phyloP scores from a whole-genome alignment of 2,113 vertebrate species.

The Leptodactylus fuscus region DNA sequence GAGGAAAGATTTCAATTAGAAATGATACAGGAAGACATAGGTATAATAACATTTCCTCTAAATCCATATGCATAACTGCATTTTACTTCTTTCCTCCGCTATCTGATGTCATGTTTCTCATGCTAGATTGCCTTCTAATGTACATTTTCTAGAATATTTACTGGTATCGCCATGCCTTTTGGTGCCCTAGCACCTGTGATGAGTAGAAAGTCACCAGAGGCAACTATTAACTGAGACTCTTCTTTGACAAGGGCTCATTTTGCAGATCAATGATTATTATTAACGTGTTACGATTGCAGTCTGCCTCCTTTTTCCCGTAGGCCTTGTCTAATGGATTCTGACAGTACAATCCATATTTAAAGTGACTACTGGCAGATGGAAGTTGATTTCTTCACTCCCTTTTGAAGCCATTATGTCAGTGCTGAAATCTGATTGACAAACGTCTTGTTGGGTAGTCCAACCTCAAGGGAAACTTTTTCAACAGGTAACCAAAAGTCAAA shows the following conservation, averaged over 20 bases:
- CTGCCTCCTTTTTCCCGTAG: slow-evolving; percentile 48
- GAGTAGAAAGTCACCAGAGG: slow-evolving; percentile 33
- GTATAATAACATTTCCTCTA: neutral
- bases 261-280: slow-evolving; percentile 62
- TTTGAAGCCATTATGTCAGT: slow-evolving; percentile 40
- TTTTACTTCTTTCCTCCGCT: neutral
- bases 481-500: slow-evolving; percentile 17
- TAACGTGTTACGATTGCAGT: slow-evolving; percentile 52
- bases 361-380: slow-evolving; percentile 55
- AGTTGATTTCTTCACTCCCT: slow-evolving; percentile 14
- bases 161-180: neutral
- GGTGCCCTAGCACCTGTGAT: slow-evolving; percentile 21
- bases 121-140: slow-evolving; percentile 12
- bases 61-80: neutral
- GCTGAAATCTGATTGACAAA: slow-evolving; percentile 56
- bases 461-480: neutral
- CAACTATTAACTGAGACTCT: slow-evolving; percentile 44
- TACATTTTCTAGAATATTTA: neutral
- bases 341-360: slow-evolving; percentile 59
- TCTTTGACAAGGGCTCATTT: slow-evolving; percentile 60
- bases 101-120: neutral
- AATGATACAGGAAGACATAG: neutral
- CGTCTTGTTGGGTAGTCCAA: neutral
- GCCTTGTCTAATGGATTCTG: slow-evolving; percentile 54
- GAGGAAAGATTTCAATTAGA: slow-evolving; percentile 17